Evolutionary conservation across 2,888 invertebrate genomes (phyloP), one percentile per base, ranked within the genome.

Genomic region (Barypeithes pellucidus): DNA sequence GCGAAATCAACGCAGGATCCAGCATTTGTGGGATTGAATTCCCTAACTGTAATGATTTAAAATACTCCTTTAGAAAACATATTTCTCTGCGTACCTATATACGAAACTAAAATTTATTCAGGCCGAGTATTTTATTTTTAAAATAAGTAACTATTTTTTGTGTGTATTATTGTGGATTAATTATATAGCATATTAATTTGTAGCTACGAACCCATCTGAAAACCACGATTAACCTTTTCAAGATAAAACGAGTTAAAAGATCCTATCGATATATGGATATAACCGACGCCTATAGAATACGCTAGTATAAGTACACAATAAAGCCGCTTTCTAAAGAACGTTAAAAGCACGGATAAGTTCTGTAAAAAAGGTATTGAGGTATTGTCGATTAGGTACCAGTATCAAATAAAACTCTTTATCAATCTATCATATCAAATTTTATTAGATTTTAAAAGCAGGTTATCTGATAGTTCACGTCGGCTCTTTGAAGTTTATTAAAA

Each of bases 401-500:
- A 50, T 50, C 24, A 50, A 22, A 50, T 50, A 50, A 50, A 50
- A 50, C 50, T 50, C 22, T 50, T 80, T 82, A 82, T 80, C 80
- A 80, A 79, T 78, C 77, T 76, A 70, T 77, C 68, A 77, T 79
- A 79, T 79, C 79, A 67, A 74, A 77, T 79, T 79, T 78, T 79
- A 77, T 77, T 77, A 79, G 77, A 77, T 77, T 73, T 79, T 79
- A 78, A 78, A 78, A 79, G 78, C 77, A 52, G 72, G 79, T 76
- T 79, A 79, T 79, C 79, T 78, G 79, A 79, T 79, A 78, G 74
- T 67, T 68, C 67, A 47, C 61, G 77, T 76, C 79, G 78, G 78
- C 70, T 65, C 75, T 62, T 78, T 74, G 77, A 54, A 75, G 73
- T 70, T 70, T 73, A 74, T 77, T 74, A 22, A 50, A 50, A 50